Base-by-base conservation (phyloP, 2,113 vertebrate genomes). In the Acrocephalus arundinaceus region DNA sequence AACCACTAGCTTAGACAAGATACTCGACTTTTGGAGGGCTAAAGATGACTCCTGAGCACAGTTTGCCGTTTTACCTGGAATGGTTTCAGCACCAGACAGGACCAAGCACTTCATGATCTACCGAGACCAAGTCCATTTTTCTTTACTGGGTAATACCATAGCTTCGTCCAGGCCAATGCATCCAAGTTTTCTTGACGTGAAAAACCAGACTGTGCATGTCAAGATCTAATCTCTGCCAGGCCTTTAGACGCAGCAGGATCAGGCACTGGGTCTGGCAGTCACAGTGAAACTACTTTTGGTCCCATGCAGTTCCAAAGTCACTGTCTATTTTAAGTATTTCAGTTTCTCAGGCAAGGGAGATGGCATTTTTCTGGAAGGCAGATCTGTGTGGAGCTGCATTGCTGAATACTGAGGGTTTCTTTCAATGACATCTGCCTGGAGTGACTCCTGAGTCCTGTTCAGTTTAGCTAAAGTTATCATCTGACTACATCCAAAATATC, bases 301-400 rank as follows among this genome's bases (percentile, higher is more conserved):
- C n/a, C 35, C 39, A 57, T 48, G 48, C 20, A 84, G 55, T n/a
- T 85, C 52, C 58, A 75, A 59, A 95, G 35, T 24, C 39, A 68
- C 33, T 33, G 37, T 22, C 23, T 95, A 75, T 91, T 97, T 97
- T 89, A 89, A 82, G 81, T 57, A 54, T 68, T 95, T 87, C 61
- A 11, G 20, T 61, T 93, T 83, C 33, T 79, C 63, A 62, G 46
- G 85, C 63, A 43, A 45, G 21, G 18, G 28, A 92, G 59, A 41
- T 9, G 3, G 58, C 13, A 51, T 83, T 93, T 79, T 93, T 92
- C 82, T 87, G 63, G 54, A 93, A 93, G 46, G 31, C n/a, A 93
- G 37, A 62, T 45, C 1, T 4, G 1, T 19, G 11, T 31, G 20
- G 62, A 95, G 35, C 46, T 93, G 46, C 6, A 6, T 30, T 35